Percentiles rank a stretch among this genome's conserved stretches.
Conservation (phyloP, 2,113 vertebrate species). For the Pipa parva region DNA sequence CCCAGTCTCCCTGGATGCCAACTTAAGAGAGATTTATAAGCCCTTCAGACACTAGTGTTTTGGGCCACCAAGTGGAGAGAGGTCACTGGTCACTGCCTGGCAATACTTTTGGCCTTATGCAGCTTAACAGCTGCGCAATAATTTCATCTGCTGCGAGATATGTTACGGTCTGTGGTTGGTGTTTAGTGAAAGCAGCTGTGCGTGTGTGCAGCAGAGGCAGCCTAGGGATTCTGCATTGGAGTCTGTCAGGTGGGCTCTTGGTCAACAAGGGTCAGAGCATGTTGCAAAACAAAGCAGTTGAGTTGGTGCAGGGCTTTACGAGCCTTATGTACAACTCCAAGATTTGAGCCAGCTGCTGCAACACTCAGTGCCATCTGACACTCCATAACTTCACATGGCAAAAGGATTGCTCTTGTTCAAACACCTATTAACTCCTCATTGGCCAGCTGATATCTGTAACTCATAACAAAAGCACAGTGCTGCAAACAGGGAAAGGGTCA, state of each 20-base stretch:
- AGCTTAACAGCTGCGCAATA: constrained; percentile 36
- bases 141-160: constrained; percentile 39
- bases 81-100: constrained; percentile 39
- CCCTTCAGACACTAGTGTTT: constrained; percentile 27
- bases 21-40: constrained; percentile 34
- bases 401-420: constrained; percentile 35
- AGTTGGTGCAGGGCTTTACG: constrained; percentile 20
- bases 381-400: constrained; percentile 42
- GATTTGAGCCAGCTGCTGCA: constrained; percentile 40
- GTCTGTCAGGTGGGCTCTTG: constrained; percentile 36
- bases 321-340: constrained; percentile 19
- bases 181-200: constrained; percentile 43
- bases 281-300: constrained; percentile 40
- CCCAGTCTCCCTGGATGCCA: constrained; percentile 21
- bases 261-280: constrained; percentile 38
- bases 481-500: constrained; percentile 23
- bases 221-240: constrained; percentile 1
- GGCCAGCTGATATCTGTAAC: not conserved
- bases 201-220: not conserved
- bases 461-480: constrained; percentile 9
- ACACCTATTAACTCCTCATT: constrained; percentile 34
- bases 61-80: constrained; percentile 37
- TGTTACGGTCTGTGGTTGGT: constrained; percentile 42
- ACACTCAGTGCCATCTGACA: constrained; percentile 41
- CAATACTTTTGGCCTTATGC: constrained; percentile 39